These are phyloP conservation scores for Quadroppia sp. DNA, from an alignment of 2,888 invertebrate species.

Conservation along the genomic window DNA sequence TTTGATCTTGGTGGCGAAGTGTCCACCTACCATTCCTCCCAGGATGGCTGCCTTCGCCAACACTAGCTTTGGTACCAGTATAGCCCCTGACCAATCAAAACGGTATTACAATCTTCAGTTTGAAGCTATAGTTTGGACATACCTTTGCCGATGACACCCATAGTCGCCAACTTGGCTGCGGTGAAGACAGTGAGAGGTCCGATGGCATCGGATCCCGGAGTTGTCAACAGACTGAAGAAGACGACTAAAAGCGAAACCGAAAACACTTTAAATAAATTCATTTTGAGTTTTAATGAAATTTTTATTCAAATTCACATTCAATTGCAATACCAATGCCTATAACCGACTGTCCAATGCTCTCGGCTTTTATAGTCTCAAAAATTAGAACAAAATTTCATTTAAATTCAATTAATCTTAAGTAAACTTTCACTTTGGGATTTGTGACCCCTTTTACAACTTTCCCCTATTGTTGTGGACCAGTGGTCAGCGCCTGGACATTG, in stretches of 20 bases:
- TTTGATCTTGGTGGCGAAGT: background rate
- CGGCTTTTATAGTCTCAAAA: constrained; percentile 7
- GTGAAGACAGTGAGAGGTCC: background rate
- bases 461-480: background rate
- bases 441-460: constrained; percentile 3
- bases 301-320: too few relatives aligned
- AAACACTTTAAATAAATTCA: background rate
- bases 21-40: background rate
- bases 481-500: background rate
- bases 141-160: constrained; percentile 5
- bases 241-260: background rate
- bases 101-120: too few relatives aligned
- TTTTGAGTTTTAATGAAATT: background rate
- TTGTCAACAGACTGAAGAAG: background rate
- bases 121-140: background rate
- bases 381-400: background rate
- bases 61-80: background rate
- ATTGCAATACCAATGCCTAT: background rate
- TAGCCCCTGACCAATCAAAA: too few relatives aligned
- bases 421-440: background rate
- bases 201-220: constrained; percentile 9
- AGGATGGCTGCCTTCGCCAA: background rate
- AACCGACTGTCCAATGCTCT: background rate
- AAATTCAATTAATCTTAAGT: background rate
- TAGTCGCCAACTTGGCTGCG: background rate